Conservation (phyloP, 2,797 vertebrate species). For the Myotis planiceps region DNA sequence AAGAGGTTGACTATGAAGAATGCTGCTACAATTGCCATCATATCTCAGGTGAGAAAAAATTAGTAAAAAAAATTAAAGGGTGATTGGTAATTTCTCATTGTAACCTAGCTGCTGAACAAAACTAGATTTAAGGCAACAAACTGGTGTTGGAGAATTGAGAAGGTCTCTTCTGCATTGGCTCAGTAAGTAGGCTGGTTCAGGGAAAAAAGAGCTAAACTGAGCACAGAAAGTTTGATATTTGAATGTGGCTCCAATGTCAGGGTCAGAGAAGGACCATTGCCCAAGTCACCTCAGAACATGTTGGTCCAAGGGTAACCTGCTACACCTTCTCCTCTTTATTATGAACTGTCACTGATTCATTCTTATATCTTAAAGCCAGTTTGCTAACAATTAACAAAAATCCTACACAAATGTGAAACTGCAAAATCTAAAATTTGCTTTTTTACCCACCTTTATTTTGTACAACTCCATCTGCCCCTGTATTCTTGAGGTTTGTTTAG, state of each 20-base stretch:
- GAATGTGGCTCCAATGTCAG: neutral
- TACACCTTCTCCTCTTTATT: neutral
- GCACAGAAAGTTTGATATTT: neutral
- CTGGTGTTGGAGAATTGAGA: neutral
- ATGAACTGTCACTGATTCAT: neutral
- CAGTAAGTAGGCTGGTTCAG: neutral
- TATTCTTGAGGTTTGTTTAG: neutral
- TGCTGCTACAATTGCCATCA: neutral
- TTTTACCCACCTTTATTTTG: neutral
- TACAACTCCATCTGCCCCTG: neutral
- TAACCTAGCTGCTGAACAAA: neutral
- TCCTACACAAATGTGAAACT: neutral
- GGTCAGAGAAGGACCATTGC: neutral
- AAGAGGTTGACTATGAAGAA: neutral
- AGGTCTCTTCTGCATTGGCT: neutral
- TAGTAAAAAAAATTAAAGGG: neutral
- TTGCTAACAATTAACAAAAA: neutral
- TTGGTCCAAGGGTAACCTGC: neutral
- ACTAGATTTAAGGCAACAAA: neutral
- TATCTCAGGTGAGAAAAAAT: neutral
- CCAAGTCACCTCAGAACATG: neutral
- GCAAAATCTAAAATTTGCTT: neutral
- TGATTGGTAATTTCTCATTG: neutral
- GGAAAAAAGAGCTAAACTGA: neutral
- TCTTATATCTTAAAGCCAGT: neutral